phyloP scores from a whole-genome alignment of 2,888 invertebrate species.

The Acanthosepion esculentum region DNA sequence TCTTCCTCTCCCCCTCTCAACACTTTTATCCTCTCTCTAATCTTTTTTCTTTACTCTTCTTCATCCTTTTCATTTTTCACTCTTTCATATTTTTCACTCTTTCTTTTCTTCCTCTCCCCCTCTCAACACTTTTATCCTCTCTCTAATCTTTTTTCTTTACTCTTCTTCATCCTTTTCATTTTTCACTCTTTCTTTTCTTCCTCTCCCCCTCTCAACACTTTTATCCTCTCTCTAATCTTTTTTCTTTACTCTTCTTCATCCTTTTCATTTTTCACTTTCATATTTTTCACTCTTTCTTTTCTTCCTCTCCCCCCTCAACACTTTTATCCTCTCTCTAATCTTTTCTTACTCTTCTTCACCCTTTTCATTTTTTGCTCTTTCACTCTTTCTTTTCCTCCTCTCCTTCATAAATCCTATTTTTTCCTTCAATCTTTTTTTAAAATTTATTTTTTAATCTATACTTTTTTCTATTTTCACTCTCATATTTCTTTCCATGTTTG shows the following conservation, averaged over 20 bases:
- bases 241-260: background rate
- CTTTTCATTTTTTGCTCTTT: background rate
- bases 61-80: background rate
- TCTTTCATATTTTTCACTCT: background rate
- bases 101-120: background rate
- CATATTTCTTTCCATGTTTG: background rate
- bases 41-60: background rate
- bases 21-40: background rate
- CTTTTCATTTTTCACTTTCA: background rate
- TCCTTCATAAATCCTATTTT: background rate
- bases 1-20: background rate
- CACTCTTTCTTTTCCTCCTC: background rate
- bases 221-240: background rate
- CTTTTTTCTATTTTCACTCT: background rate
- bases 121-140: background rate
- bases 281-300: background rate
- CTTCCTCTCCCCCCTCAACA: background rate
- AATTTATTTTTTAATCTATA: background rate
- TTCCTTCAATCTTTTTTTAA: background rate
- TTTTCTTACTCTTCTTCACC: background rate
- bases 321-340: background rate
- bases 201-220: too few relatives aligned
- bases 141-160: background rate
- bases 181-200: too few relatives aligned
- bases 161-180: rapidly evolving